These are phyloP conservation scores for Anthopleura sola DNA, from an alignment of 64 coral and sea anemone genomes.

Conservation along the genomic window DNA sequence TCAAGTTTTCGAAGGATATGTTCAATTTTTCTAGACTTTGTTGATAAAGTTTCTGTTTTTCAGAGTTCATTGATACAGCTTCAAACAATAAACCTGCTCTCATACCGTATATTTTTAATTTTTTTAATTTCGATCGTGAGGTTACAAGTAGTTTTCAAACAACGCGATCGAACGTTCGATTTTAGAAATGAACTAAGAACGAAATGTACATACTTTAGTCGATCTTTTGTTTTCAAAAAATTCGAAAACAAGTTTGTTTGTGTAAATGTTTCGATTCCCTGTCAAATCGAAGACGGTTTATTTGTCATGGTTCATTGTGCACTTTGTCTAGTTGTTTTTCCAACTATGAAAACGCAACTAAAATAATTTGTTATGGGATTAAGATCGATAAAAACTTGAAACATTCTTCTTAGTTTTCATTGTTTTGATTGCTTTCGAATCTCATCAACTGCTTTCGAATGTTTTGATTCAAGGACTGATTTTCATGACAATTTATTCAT, in stretches of 20 bases:
- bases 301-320: not conserved
- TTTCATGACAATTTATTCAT: not conserved
- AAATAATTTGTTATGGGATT: not conserved
- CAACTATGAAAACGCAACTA: not conserved
- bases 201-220: not conserved
- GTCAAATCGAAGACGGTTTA: not conserved
- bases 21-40: not conserved
- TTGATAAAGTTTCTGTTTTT: conserved; percentile 6
- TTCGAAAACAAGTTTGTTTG: not conserved
- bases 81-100: not conserved
- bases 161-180: not conserved
- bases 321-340: not conserved
- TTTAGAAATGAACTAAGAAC: not conserved
- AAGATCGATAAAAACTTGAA: not conserved
- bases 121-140: not conserved
- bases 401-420: too few species aligned
- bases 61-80: not conserved
- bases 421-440: not conserved
- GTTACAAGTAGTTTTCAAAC: not conserved
- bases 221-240: not conserved
- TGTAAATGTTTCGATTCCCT: not conserved
- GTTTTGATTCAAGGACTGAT: not conserved
- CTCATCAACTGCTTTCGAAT: not conserved
- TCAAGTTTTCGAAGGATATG: not conserved
- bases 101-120: not conserved